Base-by-base conservation (phyloP, 1,140 invertebrate genomes). In the Atta cephalotes region DNA sequence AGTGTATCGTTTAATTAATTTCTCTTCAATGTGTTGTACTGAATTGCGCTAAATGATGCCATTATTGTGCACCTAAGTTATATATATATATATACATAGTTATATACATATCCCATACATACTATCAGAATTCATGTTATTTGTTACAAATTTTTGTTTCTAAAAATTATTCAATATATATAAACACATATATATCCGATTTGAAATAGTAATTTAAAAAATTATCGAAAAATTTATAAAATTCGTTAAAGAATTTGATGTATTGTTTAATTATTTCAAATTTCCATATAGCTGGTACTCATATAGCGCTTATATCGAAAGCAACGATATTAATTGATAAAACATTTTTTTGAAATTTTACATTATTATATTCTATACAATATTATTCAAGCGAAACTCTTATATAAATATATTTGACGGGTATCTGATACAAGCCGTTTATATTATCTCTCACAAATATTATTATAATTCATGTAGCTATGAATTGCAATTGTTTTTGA, bases 371-470 rank as follows among this genome's bases (percentile, higher is more conserved):
- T 45, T 21, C 35, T 68, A 31, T n/a, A 9, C 28, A 31, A 68
- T 28, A 49, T 35, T n/a, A n/a, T 45, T 45, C 39, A 71, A 72
- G 7, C 65, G 1, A 16, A 14, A 78, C 16, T 51, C 78, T 56
- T 56, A 14, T 72, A 78, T 60, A 45, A 60, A 39, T 10, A 68
- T 63, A 76, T 45, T 81, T 85, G 76, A 90, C 89, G 89, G 88
- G 89, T 90, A 90, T 90, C 89, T 90, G 89, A 88, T 90, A 89
- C n/a, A 78, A 82, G 12, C 16, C 31, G 35, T 77, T 82, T 76
- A 62, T 25, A 74, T 76, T 39, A 39, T 0, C 12, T 51, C 35
- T 62, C 21, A 35, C 49, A 16, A 10, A 53, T 71, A 63, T 35
- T 62, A 49, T 74, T 74, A 68, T 25, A 49, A 56, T 63, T 74